Evolutionary conservation across 2,888 invertebrate genomes (phyloP).

Genomic region (Arge pagana): DNA sequence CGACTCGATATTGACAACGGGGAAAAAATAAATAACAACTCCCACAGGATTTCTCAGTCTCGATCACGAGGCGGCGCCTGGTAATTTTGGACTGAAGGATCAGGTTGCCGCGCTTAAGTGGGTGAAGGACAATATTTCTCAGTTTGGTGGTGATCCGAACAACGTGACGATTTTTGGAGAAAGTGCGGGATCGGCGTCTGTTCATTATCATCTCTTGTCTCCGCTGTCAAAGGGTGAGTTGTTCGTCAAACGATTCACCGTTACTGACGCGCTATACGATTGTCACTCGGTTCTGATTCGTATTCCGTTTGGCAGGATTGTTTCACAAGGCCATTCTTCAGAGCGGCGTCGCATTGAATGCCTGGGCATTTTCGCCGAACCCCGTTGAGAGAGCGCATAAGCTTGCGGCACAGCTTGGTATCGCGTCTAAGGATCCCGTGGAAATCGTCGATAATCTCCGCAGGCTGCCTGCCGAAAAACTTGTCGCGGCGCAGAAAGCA

Average conservation of each 20-base stretch:
- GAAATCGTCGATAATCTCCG: constrained; percentile 38
- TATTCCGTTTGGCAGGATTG: constrained; percentile 40
- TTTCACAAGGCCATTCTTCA: constrained; percentile 46
- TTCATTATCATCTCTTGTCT: constrained; percentile 38
- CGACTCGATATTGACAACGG: background rate
- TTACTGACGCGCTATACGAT: background rate
- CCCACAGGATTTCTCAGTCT: constrained; percentile 46
- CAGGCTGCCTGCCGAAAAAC: constrained; percentile 37
- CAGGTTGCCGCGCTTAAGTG: constrained; percentile 42
- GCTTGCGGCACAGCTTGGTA: constrained; percentile 35
- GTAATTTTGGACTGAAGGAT: constrained; percentile 48
- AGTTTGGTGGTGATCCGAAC: constrained; percentile 43
- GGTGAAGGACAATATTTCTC: constrained; percentile 43
- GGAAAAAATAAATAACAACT: background rate
- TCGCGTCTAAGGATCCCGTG: constrained; percentile 32
- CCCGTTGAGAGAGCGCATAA: background rate
- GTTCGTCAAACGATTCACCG: background rate
- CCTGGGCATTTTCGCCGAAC: constrained; percentile 27
- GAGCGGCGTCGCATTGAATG: constrained; percentile 35
- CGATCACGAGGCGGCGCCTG: constrained; percentile 39
- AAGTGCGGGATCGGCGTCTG: constrained; percentile 39
- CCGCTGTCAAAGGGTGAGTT: constrained; percentile 40
- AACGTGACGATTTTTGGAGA: constrained; percentile 46
- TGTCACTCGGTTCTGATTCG: too few species aligned
- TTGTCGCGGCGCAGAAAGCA: constrained; percentile 36